phyloP scores from a whole-genome alignment of 1,140 invertebrate genomes.

The Panulirus ornatus region DNA sequence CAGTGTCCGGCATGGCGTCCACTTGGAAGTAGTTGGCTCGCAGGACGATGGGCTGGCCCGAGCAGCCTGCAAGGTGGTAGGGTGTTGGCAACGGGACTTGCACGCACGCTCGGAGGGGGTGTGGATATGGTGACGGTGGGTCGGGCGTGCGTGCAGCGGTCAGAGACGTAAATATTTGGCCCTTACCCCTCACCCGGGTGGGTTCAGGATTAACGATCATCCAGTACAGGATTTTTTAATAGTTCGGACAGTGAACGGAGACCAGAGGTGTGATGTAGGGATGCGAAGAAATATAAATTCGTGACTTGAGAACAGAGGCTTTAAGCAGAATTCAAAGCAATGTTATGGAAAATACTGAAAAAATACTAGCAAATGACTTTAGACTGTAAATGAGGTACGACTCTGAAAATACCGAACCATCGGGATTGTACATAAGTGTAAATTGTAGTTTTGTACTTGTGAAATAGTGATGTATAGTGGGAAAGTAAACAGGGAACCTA shows the following conservation, averaged over 20 bases:
- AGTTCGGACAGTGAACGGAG: not conserved
- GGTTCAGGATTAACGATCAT: not conserved
- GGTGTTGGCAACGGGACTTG: not conserved
- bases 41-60: slow-evolving; percentile 39
- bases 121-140: not conserved
- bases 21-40: slow-evolving; percentile 56
- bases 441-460: not conserved
- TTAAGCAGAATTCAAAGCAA: not conserved
- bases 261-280: not conserved
- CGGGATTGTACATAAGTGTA: not conserved
- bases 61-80: not conserved
- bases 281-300: not conserved
- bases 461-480: not conserved
- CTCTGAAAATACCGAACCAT: not conserved
- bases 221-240: not conserved
- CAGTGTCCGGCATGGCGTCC: slow-evolving; percentile 26
- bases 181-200: not conserved
- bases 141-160: not conserved
- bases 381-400: not conserved
- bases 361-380: not conserved
- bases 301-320: not conserved
- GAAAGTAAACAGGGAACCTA: not conserved
- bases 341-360: not conserved
- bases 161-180: not conserved
- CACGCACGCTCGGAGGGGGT: not conserved